Percentiles rank a stretch among this genome's conserved stretches.
These are phyloP conservation scores for Agrilus cyanescens DNA, from an alignment of 2,888 invertebrate species.

Conservation along the genomic window DNA sequence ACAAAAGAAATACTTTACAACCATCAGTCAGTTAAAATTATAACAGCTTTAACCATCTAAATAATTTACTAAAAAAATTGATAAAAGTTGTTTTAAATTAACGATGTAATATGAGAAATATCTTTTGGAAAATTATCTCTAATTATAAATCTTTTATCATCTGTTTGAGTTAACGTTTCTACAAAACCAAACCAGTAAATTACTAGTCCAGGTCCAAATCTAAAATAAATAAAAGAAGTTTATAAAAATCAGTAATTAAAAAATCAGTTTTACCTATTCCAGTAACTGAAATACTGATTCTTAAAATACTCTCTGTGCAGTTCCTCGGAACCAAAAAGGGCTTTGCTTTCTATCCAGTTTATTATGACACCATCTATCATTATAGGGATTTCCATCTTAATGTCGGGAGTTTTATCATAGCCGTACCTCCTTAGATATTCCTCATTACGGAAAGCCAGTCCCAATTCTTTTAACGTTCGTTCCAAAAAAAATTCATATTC, in stretches of 20 bases:
- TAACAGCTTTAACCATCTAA: no score
- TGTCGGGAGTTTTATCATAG: constrained; percentile 91
- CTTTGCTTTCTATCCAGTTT: constrained; percentile 96
- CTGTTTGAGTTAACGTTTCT: constrained; percentile 41
- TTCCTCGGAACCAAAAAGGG: constrained; percentile 79
- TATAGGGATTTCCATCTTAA: constrained; percentile 81
- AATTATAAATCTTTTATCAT: constrained; percentile 43
- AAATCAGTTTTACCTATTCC: constrained; percentile 64
- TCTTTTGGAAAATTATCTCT: constrained; percentile 55
- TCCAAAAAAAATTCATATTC: constrained; percentile 74
- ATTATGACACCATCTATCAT: constrained; percentile 74
- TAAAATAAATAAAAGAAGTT: constrained; percentile 20
- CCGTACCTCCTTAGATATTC: constrained; percentile 67
- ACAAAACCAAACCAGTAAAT: constrained; percentile 93
- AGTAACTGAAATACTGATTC: constrained; percentile 79
- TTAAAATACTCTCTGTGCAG: constrained; percentile 70
- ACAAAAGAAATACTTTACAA: no score
- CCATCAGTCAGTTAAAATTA: no score
- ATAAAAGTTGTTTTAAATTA: no score
- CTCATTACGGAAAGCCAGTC: constrained; percentile 61
- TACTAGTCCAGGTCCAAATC: constrained; percentile 87
- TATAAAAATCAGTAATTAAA: constrained; percentile 1
- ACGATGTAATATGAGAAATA: constrained; percentile 17
- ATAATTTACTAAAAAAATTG: no score
- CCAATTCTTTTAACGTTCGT: constrained; percentile 44